Base-by-base conservation (phyloP, 92 coral and sea anemone species). In the Umimayanthus kanabou region DNA sequence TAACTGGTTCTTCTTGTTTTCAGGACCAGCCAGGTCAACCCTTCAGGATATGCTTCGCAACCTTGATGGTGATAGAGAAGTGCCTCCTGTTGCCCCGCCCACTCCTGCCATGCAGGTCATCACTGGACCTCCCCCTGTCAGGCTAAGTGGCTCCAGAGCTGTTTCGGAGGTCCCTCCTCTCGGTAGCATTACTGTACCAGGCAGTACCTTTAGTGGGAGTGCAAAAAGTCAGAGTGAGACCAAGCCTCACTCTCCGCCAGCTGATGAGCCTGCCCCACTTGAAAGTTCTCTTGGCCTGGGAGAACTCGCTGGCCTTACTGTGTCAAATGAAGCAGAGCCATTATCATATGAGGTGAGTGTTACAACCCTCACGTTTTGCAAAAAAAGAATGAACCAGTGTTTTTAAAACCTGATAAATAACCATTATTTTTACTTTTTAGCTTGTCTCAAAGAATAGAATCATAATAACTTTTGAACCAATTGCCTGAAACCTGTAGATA, bases 21-120 rank as follows among this genome's bases (percentile, higher is more conserved):
- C 61, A 97, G 99, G 99, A 65, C 99, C 99, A 72, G 94, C 99
- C 39, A 90, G 95, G 81, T 92, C 93, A 28, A 97, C 95, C 11
- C 89, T 97, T 39, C 99, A 97, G 57, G 99, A 96, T 30, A 97
- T 97, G 99, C 89, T 97, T 16, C 98, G 98, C 49, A 97, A 97
- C 86, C 91, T 97, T 5, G 96, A 93, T 29, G 99, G 99, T 7
- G 99, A 97, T 55, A 98, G 94, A 69, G 98, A 90, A 72, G 90
- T 92, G 69, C 92, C 94, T 0, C 87, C 91, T 3, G 74, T 91
- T 0, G 39, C 90, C 7, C 91, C 88, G 9, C 76, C 95, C 1
- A 58, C 92, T 9, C 99, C 93, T 25, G 89, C 92, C 18, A 87
- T 92, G 0, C 86, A 88, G 30, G 89, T 93, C 77, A 90, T 95